Percentiles rank a stretch among this genome's conserved stretches.
phyloP scores from a whole-genome alignment of 2,797 vertebrate species.

The Dicrostonyx torquatus region DNA sequence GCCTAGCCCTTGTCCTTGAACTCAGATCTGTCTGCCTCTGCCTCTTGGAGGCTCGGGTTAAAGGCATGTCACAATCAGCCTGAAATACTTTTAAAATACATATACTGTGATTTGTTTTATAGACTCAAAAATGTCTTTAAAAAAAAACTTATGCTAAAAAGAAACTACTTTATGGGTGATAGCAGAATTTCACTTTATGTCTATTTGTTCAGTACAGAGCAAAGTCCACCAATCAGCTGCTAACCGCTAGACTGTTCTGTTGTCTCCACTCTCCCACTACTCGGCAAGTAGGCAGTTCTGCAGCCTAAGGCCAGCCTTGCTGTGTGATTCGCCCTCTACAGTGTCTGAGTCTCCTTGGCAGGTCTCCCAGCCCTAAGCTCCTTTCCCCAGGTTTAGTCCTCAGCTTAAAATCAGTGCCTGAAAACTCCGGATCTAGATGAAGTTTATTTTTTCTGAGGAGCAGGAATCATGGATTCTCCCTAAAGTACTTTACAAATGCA shows the following conservation, averaged over 20 bases:
- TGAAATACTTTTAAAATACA: neutral
- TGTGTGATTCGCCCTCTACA: too few relatives aligned
- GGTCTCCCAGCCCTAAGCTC: neutral
- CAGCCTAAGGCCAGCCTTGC: neutral
- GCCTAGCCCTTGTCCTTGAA: neutral
- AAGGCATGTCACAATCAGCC: neutral
- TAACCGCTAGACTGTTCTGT: neutral
- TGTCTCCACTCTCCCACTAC: neutral
- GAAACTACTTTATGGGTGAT: neutral
- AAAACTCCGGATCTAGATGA: neutral
- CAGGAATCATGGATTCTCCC: neutral
- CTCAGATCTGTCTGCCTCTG: neutral
- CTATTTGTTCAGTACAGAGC: neutral
- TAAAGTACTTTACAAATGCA: neutral
- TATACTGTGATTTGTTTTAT: neutral
- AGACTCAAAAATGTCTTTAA: neutral
- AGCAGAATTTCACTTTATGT: neutral
- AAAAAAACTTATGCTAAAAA: neutral
- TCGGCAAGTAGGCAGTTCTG: neutral
- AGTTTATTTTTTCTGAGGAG: slow-evolving; percentile 11
- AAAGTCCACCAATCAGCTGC: neutral
- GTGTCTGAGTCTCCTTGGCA: neutral
- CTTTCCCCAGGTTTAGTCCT: neutral
- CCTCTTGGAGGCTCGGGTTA: neutral
- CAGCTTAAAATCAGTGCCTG: neutral